Percentiles rank a stretch among this genome's conserved stretches.
Conservation (phyloP, 2,113 vertebrate genomes). For the Ancistrus triradiatus region DNA sequence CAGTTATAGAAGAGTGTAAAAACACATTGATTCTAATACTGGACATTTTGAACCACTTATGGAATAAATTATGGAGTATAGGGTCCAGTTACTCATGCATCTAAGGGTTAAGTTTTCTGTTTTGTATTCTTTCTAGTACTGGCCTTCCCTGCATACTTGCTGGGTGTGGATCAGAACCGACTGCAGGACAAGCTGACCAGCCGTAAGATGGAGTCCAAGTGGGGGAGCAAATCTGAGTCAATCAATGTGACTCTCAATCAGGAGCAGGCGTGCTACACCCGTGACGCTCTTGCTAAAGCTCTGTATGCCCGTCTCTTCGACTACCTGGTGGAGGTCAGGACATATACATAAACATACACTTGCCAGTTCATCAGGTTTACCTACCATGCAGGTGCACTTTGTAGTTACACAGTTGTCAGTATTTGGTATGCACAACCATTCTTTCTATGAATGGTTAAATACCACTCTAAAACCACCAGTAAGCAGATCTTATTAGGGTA, state of each 20-base stretch:
- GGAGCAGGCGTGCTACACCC: slow-evolving; percentile 88
- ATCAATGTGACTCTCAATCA: slow-evolving; percentile 91
- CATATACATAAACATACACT: background rate
- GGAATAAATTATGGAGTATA: too few species aligned
- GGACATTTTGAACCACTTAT: too few species aligned
- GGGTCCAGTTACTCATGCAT: too few species aligned
- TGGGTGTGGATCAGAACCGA: slow-evolving; percentile 81
- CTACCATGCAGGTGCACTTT: too few species aligned
- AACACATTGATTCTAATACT: too few species aligned
- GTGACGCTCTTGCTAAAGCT: slow-evolving; percentile 90
- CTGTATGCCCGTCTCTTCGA: slow-evolving; percentile 88
- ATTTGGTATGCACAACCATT: too few species aligned
- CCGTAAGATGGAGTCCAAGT: slow-evolving; percentile 94
- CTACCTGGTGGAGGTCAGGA: slow-evolving; percentile 87
- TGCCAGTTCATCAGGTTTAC: background rate
- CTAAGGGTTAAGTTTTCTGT: too few species aligned
- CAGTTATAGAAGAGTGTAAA: too few species aligned
- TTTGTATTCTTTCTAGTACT: slow-evolving; percentile 66
- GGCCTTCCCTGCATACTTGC: slow-evolving; percentile 89
- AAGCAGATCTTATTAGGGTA: too few species aligned
- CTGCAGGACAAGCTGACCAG: slow-evolving; percentile 92
- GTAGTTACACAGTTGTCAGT: too few species aligned
- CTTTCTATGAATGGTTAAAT: too few species aligned
- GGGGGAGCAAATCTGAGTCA: slow-evolving; percentile 87
- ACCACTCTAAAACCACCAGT: too few species aligned